Conservation (phyloP, 2,888 invertebrate genomes). For the Parnassius glacialis region DNA sequence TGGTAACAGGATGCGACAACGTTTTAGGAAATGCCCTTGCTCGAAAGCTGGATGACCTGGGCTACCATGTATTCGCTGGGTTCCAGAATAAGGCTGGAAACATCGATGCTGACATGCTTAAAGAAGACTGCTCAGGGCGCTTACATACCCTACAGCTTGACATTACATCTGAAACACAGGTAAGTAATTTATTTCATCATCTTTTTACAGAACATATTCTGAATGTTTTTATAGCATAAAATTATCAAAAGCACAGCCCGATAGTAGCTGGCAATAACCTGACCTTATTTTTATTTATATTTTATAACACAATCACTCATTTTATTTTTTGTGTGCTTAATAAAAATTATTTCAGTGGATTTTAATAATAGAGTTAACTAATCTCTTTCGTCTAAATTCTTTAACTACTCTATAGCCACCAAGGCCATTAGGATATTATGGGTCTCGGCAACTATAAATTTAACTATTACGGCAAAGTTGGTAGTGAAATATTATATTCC, state of each 20-base stretch:
- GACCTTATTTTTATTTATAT: too few species aligned
- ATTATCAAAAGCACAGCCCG: too few species aligned
- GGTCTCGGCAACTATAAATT: slow-evolving; percentile 24
- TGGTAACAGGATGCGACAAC: slow-evolving; percentile 92
- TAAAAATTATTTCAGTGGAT: not conserved
- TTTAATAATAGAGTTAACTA: slow-evolving; percentile 6
- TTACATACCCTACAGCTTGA: slow-evolving; percentile 88
- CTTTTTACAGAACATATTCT: too few species aligned
- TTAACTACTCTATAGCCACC: slow-evolving; percentile 1
- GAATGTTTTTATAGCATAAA: too few species aligned
- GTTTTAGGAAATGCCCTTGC: slow-evolving; percentile 87
- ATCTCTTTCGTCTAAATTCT: slow-evolving; percentile 7
- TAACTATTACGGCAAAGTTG: slow-evolving; percentile 19
- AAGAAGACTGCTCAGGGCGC: slow-evolving; percentile 88
- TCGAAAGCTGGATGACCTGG: slow-evolving; percentile 89
- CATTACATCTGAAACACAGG: slow-evolving; percentile 88
- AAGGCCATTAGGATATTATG: slow-evolving; percentile 17
- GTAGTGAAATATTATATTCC: slow-evolving; percentile 24
- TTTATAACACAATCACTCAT: too few species aligned
- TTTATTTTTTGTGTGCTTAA: too few species aligned
- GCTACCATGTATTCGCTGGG: slow-evolving; percentile 94
- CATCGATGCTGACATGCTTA: slow-evolving; percentile 86
- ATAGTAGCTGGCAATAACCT: too few species aligned
- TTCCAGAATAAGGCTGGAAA: slow-evolving; percentile 85
- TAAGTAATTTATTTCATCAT: slow-evolving; percentile 52